Percentiles rank a stretch among this genome's conserved stretches.
Conservation (phyloP, 2,113 vertebrate genomes). For the Percopsis transmontana region DNA sequence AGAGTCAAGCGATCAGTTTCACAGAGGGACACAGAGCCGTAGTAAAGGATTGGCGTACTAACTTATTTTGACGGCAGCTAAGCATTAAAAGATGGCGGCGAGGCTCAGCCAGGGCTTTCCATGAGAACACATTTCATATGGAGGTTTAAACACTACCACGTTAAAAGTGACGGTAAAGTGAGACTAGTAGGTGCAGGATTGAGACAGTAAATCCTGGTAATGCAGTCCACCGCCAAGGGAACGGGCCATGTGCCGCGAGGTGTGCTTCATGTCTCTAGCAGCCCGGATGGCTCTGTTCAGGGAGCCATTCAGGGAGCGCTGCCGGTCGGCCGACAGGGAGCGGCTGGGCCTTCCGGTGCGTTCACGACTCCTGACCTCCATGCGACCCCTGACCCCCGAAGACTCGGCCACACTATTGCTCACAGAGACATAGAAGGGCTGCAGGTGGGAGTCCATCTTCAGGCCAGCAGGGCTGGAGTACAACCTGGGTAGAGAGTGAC, state of each 20-base stretch:
- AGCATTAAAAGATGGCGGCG: no score
- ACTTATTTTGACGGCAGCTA: no score
- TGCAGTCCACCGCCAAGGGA: slow-evolving; percentile 75
- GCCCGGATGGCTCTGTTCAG: slow-evolving; percentile 77
- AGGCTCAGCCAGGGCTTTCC: no score
- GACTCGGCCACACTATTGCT: slow-evolving; percentile 1
- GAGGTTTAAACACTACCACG: no score
- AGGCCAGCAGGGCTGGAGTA: slow-evolving; percentile 58
- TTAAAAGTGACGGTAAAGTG: no score
- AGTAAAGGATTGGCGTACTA: no score
- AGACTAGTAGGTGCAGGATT: slow-evolving; percentile 78
- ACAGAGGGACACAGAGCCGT: no score
- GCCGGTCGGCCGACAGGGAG: slow-evolving; percentile 44
- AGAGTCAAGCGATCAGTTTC: no score
- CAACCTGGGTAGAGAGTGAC: slow-evolving; percentile 68
- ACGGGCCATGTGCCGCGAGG: slow-evolving; percentile 77
- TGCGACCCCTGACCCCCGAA: slow-evolving; percentile 22
- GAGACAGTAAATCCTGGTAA: slow-evolving; percentile 55
- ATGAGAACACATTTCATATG: no score
- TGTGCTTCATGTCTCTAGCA: slow-evolving; percentile 70
- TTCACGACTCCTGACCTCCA: slow-evolving; percentile 8
- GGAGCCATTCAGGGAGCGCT: slow-evolving; percentile 57
- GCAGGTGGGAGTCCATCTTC: slow-evolving; percentile 51
- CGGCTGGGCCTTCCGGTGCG: not conserved
- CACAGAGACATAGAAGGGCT: not conserved